These are phyloP conservation scores for Carassius carassius DNA, from an alignment of 2,113 vertebrate genomes.

Conservation along the genomic window DNA sequence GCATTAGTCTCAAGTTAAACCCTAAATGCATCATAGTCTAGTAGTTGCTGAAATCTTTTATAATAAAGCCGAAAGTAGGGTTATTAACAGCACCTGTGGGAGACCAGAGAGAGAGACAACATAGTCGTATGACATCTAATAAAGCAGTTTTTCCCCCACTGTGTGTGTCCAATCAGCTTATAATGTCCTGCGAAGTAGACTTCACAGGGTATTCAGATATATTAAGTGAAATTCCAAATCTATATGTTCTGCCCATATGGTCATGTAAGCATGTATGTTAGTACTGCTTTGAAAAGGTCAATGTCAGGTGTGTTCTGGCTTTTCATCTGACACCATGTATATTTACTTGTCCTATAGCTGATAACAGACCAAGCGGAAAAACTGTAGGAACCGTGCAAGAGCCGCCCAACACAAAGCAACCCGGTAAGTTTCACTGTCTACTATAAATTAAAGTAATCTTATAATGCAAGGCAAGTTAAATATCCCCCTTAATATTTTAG, in stretches of 20 bases:
- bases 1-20: constrained; percentile 39
- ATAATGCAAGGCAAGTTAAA: not conserved
- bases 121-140: constrained; percentile 71
- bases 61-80: constrained; percentile 60
- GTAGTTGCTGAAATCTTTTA: constrained; percentile 62
- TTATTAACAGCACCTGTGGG: constrained; percentile 70
- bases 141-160: constrained; percentile 56
- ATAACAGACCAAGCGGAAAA: constrained; percentile 87
- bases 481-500: not conserved
- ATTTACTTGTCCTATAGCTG: constrained; percentile 77
- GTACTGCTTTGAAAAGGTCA: not conserved
- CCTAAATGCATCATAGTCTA: constrained; percentile 58
- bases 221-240: not conserved
- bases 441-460: not conserved
- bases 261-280: not conserved
- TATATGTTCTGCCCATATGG: not conserved
- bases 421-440: constrained; percentile 72
- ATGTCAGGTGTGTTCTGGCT: not conserved
- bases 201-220: not conserved
- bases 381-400: constrained; percentile 87
- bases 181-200: not conserved
- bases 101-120: constrained; percentile 62
- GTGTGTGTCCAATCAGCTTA: constrained; percentile 50
- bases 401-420: constrained; percentile 81
- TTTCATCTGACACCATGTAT: not conserved